phyloP scores from a whole-genome alignment of 2,888 invertebrate species.

The Caenorhabditis zanzibari region DNA sequence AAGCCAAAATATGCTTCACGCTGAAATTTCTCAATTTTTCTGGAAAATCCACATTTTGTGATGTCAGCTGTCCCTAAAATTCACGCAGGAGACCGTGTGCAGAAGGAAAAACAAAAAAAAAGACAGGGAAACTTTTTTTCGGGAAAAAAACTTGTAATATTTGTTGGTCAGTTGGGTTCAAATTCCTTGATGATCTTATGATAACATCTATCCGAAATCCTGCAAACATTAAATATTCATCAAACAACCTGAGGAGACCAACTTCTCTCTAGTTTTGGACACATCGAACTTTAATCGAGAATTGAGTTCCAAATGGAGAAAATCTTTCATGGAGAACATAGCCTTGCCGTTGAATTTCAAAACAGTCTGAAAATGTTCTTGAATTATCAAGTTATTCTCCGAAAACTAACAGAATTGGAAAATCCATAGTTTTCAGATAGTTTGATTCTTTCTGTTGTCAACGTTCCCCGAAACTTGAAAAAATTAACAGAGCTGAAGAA shows the following conservation, averaged over 20 bases:
- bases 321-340: slow-evolving; percentile 3
- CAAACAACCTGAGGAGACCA: neutral
- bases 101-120: neutral
- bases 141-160: neutral
- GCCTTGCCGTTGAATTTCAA: slow-evolving; percentile 20
- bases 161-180: neutral
- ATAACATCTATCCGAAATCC: slow-evolving; percentile 15
- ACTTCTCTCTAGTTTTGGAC: neutral
- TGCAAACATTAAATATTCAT: neutral
- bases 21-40: no score
- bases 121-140: neutral
- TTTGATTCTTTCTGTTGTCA: slow-evolving; percentile 17
- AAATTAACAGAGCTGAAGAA: slow-evolving; percentile 16
- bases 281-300: slow-evolving; percentile 1
- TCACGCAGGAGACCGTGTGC: no score
- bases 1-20: no score
- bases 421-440: slow-evolving; percentile 15
- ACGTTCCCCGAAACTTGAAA: slow-evolving; percentile 22
- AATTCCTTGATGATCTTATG: slow-evolving; percentile 23
- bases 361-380: slow-evolving; percentile 16
- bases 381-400: neutral
- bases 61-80: no score
- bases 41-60: no score
- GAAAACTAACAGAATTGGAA: slow-evolving; percentile 8
- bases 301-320: neutral